Conservation (phyloP, 2,888 invertebrate genomes). For the Rhyacophila evoluta region DNA sequence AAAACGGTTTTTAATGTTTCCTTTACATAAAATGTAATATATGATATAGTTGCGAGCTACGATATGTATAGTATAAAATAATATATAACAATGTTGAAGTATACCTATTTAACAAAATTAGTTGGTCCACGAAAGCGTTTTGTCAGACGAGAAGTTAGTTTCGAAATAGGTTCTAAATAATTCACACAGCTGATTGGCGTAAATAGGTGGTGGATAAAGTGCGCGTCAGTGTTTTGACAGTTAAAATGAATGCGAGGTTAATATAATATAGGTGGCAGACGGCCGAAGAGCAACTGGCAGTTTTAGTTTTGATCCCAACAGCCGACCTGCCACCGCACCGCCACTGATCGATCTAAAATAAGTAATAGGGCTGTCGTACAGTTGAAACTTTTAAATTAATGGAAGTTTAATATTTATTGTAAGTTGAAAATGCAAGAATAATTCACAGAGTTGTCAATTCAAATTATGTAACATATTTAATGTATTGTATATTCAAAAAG, state of each 20-base stretch:
- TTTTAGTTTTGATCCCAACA: neutral
- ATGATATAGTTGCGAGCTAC: too few relatives aligned
- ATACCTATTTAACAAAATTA: neutral
- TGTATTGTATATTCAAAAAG: too few relatives aligned
- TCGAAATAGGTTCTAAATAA: constrained; percentile 13
- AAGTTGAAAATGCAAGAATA: too few relatives aligned
- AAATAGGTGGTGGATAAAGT: constrained; percentile 6
- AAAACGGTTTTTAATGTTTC: too few relatives aligned
- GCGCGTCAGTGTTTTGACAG: constrained; percentile 29
- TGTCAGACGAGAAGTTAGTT: constrained; percentile 1
- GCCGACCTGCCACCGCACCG: neutral
- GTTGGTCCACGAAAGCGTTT: constrained; percentile 4
- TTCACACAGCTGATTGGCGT: constrained; percentile 21
- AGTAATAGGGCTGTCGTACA: neutral
- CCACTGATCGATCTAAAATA: constrained; percentile 18
- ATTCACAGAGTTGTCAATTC: too few relatives aligned
- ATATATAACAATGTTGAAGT: too few relatives aligned
- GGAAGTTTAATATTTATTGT: too few relatives aligned
- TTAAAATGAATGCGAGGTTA: constrained; percentile 19
- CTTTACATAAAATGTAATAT: too few relatives aligned
- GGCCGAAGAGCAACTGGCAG: neutral
- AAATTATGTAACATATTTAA: too few relatives aligned
- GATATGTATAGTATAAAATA: too few relatives aligned
- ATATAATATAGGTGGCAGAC: constrained; percentile 17
- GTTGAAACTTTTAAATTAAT: too few relatives aligned